These are phyloP conservation scores for Perithous albicinctus DNA, from an alignment of 2,888 invertebrate species.

Conservation along the genomic window DNA sequence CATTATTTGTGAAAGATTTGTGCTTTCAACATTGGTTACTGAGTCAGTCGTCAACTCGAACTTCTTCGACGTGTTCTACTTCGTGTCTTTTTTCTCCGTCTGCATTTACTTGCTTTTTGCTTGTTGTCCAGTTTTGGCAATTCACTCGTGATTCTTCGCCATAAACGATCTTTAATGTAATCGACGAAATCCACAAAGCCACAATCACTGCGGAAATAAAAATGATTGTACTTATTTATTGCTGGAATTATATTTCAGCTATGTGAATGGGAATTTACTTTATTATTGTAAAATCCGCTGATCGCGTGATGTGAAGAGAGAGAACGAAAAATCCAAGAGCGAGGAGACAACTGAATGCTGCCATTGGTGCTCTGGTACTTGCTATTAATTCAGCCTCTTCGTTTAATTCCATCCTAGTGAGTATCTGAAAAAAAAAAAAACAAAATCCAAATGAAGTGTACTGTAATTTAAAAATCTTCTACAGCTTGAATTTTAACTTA, in stretches of 20 bases:
- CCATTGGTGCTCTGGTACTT: constrained; percentile 67
- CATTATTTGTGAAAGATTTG: constrained; percentile 8
- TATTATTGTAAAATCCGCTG: constrained; percentile 73
- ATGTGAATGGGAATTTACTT: constrained; percentile 64
- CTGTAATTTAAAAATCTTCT: no score
- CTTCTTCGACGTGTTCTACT: constrained; percentile 61
- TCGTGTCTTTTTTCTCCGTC: constrained; percentile 54
- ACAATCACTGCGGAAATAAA: constrained; percentile 58
- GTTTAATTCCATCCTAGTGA: constrained; percentile 65
- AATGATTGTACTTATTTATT: neutral
- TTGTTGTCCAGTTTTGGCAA: constrained; percentile 60
- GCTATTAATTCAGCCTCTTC: constrained; percentile 64
- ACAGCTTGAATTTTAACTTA: no score
- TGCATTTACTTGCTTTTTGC: constrained; percentile 24
- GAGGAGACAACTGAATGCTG: constrained; percentile 67
- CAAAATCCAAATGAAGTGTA: no score
- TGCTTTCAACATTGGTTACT: neutral
- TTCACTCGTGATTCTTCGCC: constrained; percentile 69
- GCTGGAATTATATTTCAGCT: neutral
- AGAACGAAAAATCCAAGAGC: constrained; percentile 72
- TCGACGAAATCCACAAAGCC: constrained; percentile 62
- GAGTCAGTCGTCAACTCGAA: constrained; percentile 45
- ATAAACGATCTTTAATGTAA: constrained; percentile 61
- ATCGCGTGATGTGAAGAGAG: constrained; percentile 74
- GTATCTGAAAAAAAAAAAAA: no score